Evolutionary conservation across 2,113 vertebrate species (phyloP).

Genomic region (Prinia subflava): DNA sequence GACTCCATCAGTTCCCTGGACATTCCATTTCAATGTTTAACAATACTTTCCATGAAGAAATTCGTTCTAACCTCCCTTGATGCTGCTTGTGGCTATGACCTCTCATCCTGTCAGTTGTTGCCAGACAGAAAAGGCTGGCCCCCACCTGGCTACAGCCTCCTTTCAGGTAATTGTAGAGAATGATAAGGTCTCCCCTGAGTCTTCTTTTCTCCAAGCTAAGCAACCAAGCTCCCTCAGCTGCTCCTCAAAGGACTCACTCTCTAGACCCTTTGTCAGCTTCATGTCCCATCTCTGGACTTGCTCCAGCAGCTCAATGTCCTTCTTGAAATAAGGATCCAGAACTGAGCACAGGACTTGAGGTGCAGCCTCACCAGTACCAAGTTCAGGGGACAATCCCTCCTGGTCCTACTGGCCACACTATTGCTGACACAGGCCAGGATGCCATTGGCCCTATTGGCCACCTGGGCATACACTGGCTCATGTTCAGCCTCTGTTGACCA

Average conservation of each 20-base stretch:
- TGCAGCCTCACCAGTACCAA: accelerated
- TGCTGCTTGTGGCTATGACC: not conserved
- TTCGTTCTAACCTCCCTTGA: not conserved
- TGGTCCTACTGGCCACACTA: not conserved
- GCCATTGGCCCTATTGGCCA: not conserved
- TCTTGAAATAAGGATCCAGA: not conserved
- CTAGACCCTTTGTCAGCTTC: not conserved
- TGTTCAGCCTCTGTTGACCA: not conserved
- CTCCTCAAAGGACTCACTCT: not conserved
- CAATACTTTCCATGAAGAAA: not conserved
- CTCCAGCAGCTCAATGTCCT: not conserved
- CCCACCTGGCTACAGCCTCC: not conserved
- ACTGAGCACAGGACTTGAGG: too few species aligned
- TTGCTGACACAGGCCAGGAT: not conserved
- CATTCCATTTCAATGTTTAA: not conserved
- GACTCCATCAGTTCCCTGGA: not conserved
- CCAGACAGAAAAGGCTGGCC: not conserved
- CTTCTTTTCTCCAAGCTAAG: not conserved
- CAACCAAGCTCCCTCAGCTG: not conserved
- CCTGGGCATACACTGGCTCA: not conserved
- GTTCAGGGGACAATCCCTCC: not conserved
- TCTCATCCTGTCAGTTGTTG: not conserved
- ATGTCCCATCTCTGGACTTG: accelerated
- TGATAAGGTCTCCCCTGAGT: not conserved
- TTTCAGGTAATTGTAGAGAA: not conserved